These are phyloP conservation scores for Bembecia ichneumoniformis DNA, from an alignment of 2,888 invertebrate genomes.

Conservation along the genomic window DNA sequence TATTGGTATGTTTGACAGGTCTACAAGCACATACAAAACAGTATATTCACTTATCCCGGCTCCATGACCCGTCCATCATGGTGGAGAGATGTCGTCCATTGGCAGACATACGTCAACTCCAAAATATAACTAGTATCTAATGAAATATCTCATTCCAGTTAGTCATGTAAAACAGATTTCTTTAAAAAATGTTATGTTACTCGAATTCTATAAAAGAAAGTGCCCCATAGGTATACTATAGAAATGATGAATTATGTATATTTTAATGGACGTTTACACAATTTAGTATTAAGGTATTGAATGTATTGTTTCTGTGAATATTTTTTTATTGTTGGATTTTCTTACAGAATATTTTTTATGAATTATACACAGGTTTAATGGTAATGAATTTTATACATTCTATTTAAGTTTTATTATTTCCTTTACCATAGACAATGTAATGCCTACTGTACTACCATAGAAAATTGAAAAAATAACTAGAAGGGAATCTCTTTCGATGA, in stretches of 20 bases:
- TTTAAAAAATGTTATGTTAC: too few relatives aligned
- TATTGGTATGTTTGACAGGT: constrained; percentile 56
- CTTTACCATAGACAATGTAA: too few relatives aligned
- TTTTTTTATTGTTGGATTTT: neutral
- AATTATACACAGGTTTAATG: neutral
- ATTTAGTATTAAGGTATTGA: neutral
- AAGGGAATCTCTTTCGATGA: too few relatives aligned
- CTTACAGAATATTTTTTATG: neutral
- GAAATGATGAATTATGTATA: too few relatives aligned
- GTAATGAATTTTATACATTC: neutral
- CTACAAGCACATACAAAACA: constrained; percentile 80
- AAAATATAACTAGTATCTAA: constrained; percentile 45
- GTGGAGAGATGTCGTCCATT: constrained; percentile 80
- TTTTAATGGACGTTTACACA: too few relatives aligned
- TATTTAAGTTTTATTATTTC: neutral
- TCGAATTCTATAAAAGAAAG: too few relatives aligned
- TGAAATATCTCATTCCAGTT: neutral
- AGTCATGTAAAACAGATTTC: neutral
- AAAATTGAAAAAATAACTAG: too few relatives aligned
- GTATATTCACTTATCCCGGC: constrained; percentile 75
- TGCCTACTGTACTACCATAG: too few relatives aligned
- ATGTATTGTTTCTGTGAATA: neutral
- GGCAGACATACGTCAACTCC: constrained; percentile 48
- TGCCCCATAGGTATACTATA: too few relatives aligned
- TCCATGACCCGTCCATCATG: constrained; percentile 79